Evolutionary conservation across 37 sponge, comb jelly and placozoan species (phyloP), one percentile per base, ranked within the genome.

Genomic region (Axinella damicornis): DNA sequence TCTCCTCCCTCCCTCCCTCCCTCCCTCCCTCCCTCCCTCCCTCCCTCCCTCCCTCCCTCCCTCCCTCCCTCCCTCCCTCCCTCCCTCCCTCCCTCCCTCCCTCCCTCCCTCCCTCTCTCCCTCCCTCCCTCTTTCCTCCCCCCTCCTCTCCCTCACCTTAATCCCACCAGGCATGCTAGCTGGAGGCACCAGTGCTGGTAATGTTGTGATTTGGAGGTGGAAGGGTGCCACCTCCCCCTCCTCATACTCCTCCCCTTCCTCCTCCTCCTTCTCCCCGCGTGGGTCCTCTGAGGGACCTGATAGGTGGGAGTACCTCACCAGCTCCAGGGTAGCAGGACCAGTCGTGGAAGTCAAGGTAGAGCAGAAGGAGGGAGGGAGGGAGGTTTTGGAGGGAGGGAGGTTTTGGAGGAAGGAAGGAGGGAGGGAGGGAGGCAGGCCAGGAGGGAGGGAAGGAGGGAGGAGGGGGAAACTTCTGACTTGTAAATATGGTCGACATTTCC

Each of bases 171-270:
- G 88, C 46, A 20, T 94, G 5, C 81, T 97, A 24, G 92, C 92
- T 35, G 97, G 81, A n/a, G 97, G 87, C 11, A 97, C 97, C 38
- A 97, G 60, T 65, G 46, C 28, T 72, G 92, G 95, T 30, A 79
- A 89, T 55, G 80, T 94, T 17, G 63, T 92, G 9, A 63, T 94
- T 71, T 97, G 97, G 97, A 72, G 85, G 68, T 84, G 73, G 65
- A 77, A 55, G 81, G 87, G 40, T 2, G 1, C 20, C 27, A 6
- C 67, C 22, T 18, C 19, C 28, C n/a, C 61, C 2, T n/a, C 62
- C n/a, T n/a, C n/a, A n/a, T n/a, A n/a, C n/a, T n/a, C n/a, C n/a
- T n/a, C n/a, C n/a, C n/a, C n/a, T n/a, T n/a, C n/a, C n/a, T 38
- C 79, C 35, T 27, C 57, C 57, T 58, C 18, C 6, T 2, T 30